Evolutionary conservation across 2,113 vertebrate species (phyloP), one percentile per base, ranked within the genome.

Genomic region (Hystrix brachyura): DNA sequence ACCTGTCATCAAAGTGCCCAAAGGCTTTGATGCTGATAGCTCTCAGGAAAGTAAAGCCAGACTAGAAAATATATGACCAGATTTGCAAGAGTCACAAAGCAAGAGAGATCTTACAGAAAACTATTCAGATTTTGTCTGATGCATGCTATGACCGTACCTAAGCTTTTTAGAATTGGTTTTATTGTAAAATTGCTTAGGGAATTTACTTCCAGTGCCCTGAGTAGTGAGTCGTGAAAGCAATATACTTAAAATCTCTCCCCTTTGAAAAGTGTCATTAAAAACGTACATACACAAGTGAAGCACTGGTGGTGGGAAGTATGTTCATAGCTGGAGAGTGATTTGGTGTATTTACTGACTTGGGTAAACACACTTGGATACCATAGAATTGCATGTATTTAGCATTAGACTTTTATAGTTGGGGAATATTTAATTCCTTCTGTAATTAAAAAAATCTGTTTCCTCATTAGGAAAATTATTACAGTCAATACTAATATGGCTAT

Each of bases 191-290:
- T 96, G 55, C 76, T 59, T 90, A 46, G 67, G 15, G 62, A 89
- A 83, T 90, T 95, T 27, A 59, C 34, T 86, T 80, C 88, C 27
- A 96, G 60, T 46, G 55, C 7, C 17, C 1, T 46, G 86, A 57
- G 32, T 32, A 60, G 9, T 80, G 17, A 67, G 8, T 86, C 82
- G 71, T 60, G 29, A 72, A n/a, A 80, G 21, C 62, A 85, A 55
- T 78, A 51, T 87, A 62, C 60, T 89, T 94, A 29, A 93, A 91
- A 89, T 72, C 29, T 87, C 85, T 53, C 43, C 59, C 69, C 10
- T 94, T 80, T 74, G 87, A 89, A 90, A 92, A 92, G 17, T 69
- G 90, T 79, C 83, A 83, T 84, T 43, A 88, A 93, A 95, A 92
- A 92, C 88, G 94, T 27, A 38, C n/a, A 90, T 46, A 60, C 18